Conservation (phyloP, 2,888 invertebrate genomes). For the Drosophila imparisetae region DNA sequence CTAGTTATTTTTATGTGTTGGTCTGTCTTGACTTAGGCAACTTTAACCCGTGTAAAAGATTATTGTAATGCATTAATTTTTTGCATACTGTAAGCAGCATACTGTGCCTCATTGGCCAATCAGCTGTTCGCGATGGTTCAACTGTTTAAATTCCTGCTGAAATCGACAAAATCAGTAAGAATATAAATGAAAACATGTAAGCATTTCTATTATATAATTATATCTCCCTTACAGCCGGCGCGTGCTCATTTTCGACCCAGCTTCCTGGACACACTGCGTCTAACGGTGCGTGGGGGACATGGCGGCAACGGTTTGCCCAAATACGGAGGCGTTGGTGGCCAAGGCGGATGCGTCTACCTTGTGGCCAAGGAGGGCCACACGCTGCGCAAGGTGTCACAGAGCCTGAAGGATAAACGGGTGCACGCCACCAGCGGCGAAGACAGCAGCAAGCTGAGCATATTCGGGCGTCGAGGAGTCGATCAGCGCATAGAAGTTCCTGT, state of each 20-base stretch:
- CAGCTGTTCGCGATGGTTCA: conserved; percentile 76
- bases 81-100: conserved; percentile 1
- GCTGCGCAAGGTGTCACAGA: conserved; percentile 86
- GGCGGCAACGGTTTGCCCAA: conserved; percentile 91
- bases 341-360: conserved; percentile 94
- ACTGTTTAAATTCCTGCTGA: conserved; percentile 77
- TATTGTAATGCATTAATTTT: neutral
- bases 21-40: neutral
- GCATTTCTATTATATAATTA: neutral
- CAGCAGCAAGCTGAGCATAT: conserved; percentile 90
- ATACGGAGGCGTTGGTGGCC: conserved; percentile 95
- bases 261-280: conserved; percentile 92
- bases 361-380: conserved; percentile 88
- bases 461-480: conserved; percentile 91
- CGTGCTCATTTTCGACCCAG: conserved; percentile 81
- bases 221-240: conserved; percentile 55
- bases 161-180: conserved; percentile 76
- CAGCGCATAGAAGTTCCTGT: conserved; percentile 90
- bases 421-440: conserved; percentile 90
- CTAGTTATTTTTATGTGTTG: neutral
- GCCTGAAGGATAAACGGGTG: conserved; percentile 70
- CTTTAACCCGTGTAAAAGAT: neutral
- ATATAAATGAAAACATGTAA: neutral
- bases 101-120: conserved; percentile 6
- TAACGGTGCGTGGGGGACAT: conserved; percentile 92